Base-by-base conservation (phyloP, 2,797 vertebrate species). In the Pelodytes ibericus region DNA sequence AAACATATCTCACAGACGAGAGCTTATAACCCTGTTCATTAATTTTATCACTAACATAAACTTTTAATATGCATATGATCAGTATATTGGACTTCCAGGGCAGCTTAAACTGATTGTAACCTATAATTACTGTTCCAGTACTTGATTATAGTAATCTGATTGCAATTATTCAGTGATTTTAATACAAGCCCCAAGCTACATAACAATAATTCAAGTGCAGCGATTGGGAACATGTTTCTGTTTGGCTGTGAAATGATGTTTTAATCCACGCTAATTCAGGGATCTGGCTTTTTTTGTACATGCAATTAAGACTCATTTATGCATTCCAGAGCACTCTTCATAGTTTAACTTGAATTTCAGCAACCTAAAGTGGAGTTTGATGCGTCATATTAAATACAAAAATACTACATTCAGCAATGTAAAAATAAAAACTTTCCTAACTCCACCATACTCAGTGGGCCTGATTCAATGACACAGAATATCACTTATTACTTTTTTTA, bases 131-230 rank as follows among this genome's bases (percentile, higher is more conserved):
- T 95, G 90, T 93, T 96, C 93, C 94, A 95, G 93, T 92, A 95
- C 95, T 97, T 98, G 95, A 98, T 98, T 98, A 97, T 95, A 96
- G 96, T 98, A 98, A 98, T 98, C 96, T 97, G 95, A 98, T 98
- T 97, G 95, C 95, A 99, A 97, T 99, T 98, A 98, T 98, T 99
- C 95, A 95, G 94, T 96, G 94, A 96, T 96, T 96, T 98, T 96
- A 96, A 96, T 96, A 96, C 93, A 96, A 93, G 96, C 96, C 96
- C 88, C 89, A 90, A 98, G 97, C 95, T 96, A 97, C 93, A 94
- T 94, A 95, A 97, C 95, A 98, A 96, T 97, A 97, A 98, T 96
- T 97, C 94, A 96, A 96, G 94, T 94, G 93, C 93, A 95, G 91
- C 93, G 95, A 95, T 94, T 94, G 90, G 93, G 93, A 97, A 95